Evolutionary conservation across 2,888 invertebrate genomes (phyloP).

Genomic region (Disparrhopalites patrizii): DNA sequence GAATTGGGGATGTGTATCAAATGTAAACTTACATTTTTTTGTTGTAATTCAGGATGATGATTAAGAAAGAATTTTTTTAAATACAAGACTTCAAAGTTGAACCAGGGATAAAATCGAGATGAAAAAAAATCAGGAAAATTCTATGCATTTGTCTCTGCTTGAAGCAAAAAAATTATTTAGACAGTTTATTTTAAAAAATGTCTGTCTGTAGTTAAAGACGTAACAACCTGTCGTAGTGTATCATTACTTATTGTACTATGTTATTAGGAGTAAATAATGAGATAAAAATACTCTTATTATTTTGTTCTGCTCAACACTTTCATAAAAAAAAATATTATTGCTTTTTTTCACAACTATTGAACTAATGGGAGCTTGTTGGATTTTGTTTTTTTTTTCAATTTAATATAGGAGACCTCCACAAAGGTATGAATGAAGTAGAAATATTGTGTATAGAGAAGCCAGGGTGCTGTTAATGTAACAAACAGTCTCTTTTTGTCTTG

Average conservation of each 20-base stretch:
- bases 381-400: conserved; percentile 25
- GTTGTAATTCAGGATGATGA: not conserved
- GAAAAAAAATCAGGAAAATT: not conserved
- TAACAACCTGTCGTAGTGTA: not conserved
- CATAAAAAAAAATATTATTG: not conserved
- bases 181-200: too few species aligned
- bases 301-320: not conserved
- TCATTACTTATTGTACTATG: not conserved
- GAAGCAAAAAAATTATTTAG: conserved; percentile 7
- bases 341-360: not conserved
- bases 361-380: conserved; percentile 26
- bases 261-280: not conserved
- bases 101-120: too few species aligned
- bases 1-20: not conserved
- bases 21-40: not conserved
- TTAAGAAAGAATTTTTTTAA: not conserved
- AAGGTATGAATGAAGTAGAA: conserved; percentile 32
- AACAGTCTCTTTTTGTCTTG: conserved; percentile 20
- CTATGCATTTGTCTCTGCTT: not conserved
- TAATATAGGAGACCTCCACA: conserved; percentile 33
- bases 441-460: conserved; percentile 18
- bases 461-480: conserved; percentile 23
- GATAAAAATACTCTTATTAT: too few species aligned
- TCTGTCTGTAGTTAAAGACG: too few species aligned
- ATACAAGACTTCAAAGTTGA: too few species aligned